Evolutionary conservation across 2,888 invertebrate species (phyloP).

Genomic region (Hipparchia semele): DNA sequence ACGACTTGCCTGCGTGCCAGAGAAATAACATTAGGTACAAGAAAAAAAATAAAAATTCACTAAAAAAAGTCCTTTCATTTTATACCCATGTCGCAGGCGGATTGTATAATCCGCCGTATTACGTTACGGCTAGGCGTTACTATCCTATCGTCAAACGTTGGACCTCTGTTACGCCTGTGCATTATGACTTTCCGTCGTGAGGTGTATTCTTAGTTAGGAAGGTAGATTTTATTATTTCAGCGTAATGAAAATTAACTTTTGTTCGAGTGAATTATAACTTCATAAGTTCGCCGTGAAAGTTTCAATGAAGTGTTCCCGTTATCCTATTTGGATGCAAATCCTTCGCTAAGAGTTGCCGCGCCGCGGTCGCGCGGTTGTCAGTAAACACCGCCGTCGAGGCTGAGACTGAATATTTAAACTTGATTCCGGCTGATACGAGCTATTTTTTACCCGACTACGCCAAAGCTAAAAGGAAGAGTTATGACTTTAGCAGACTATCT

Average conservation of each 20-base stretch:
- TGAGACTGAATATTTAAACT: conserved; percentile 12
- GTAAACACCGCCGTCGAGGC: conserved; percentile 1
- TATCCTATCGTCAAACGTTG: too few species aligned
- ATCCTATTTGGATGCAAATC: conserved; percentile 77
- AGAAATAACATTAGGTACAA: not conserved
- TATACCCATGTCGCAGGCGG: too few species aligned
- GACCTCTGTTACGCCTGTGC: too few species aligned
- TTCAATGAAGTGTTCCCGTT: conserved; percentile 71
- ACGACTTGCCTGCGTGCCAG: conserved; percentile 87
- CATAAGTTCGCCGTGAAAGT: conserved; percentile 58
- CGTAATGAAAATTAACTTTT: not conserved
- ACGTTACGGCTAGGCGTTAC: too few species aligned
- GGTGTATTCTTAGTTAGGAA: not conserved
- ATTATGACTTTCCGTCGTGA: not conserved
- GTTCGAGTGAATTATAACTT: conserved; percentile 39
- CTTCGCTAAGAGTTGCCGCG: conserved; percentile 49
- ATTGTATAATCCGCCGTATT: too few species aligned
- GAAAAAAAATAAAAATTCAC: too few species aligned
- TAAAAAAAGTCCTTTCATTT: too few species aligned
- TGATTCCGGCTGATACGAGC: not conserved
- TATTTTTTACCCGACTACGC: not conserved
- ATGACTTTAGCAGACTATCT: too few species aligned
- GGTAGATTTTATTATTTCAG: conserved; percentile 3
- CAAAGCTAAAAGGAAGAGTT: too few species aligned
- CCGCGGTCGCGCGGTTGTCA: conserved; percentile 1